A percentile compares a stretch with the other conserved stretches of the same genome.
Conservation (phyloP, 2,797 vertebrate species). For the Lycodopsis pacificus region DNA sequence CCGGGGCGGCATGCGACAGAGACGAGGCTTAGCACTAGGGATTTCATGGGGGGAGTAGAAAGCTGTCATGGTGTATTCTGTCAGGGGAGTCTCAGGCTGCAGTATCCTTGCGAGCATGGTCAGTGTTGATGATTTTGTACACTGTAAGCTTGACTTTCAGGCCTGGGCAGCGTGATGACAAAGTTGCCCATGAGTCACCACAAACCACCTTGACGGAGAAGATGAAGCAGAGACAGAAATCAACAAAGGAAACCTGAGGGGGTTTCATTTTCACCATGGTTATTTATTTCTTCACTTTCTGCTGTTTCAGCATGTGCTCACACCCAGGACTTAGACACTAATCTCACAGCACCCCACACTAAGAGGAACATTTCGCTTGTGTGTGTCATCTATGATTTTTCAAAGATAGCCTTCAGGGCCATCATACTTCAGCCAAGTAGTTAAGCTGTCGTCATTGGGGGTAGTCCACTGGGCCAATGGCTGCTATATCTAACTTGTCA, state of each 20-base stretch:
- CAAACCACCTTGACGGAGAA: constrained; percentile 68
- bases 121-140: constrained; percentile 74
- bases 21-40: constrained; percentile 75
- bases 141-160: constrained; percentile 80
- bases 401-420: background rate
- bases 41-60: constrained; percentile 73
- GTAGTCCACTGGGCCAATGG: background rate
- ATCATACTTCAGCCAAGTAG: background rate
- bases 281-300: background rate
- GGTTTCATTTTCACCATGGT: constrained; percentile 1
- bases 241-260: constrained; percentile 9
- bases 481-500: background rate
- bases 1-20: constrained; percentile 77
- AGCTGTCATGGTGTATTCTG: constrained; percentile 75
- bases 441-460: background rate
- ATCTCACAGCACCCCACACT: constrained; percentile 4
- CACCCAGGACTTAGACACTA: background rate
- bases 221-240: constrained; percentile 20
- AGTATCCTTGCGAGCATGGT: constrained; percentile 78
- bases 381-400: constrained; percentile 1
- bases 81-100: constrained; percentile 79
- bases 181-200: constrained; percentile 78
- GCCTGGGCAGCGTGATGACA: constrained; percentile 70
- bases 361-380: background rate
- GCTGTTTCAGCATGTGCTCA: constrained; percentile 8